Evolutionary conservation across 2,113 vertebrate species (phyloP), one percentile per base, ranked within the genome.

Genomic region (Nibea albiflora): DNA sequence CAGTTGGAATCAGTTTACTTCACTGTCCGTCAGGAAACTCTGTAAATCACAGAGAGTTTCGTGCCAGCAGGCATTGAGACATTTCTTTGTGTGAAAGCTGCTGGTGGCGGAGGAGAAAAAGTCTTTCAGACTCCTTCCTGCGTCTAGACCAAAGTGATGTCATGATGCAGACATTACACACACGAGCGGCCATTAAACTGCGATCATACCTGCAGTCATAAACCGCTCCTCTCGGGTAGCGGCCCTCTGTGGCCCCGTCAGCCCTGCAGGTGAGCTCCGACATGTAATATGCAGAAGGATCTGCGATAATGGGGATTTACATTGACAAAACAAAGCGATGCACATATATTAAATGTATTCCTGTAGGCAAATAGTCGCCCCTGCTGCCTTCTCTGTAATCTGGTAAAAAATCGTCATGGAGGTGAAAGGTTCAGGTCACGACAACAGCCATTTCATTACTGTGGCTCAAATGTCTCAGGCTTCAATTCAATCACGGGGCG

Each of bases 381-480:
- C 73, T 77, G 82, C 81, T 44, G 78, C 53, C 69, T 76, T 79
- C 78, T 72, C 90, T 83, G 76, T 94, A 94, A 95, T 93, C 92
- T 85, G 89, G 88, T 94, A 85, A 91, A 89, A 85, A 90, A 91
- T 73, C 17, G 8, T 26, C 69, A 20, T 39, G 56, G 83, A 80
- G 90, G 90, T 90, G 86, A 91, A 77, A 69, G 84, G 88, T 88
- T 90, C 77, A 65, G 91, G 92, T 88, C 91, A 91, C 89, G 66
- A 93, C 91, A 92, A 91, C 88, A 91, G 91, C 92, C 92, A 93
- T 93, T 93, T 95, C 94, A 95, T 95, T 94, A 94, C 73, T 56
- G 81, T 75, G 85, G 89, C 88, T 91, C 88, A 91, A 91, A 92
- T 84, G 90, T 90, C 90, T 81, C 84, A 73, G 73, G 75, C 80